Conservation (phyloP, 2,113 vertebrate species). For the Prolemur simus region DNA sequence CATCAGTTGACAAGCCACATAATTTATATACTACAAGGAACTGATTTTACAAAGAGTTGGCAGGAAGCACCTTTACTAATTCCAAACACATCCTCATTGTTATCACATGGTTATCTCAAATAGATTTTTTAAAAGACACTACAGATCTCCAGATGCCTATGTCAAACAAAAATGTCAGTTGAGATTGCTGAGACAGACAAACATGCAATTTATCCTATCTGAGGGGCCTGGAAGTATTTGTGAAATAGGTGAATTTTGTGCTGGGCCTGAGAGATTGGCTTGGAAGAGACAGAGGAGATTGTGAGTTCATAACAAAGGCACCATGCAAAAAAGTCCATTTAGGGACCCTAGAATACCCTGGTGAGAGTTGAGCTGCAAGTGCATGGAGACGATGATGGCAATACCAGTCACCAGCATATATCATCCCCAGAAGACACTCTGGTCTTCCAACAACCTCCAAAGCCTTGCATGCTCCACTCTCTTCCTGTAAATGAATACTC, state of each 20-base stretch:
- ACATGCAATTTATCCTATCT: not conserved
- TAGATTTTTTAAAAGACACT: not conserved
- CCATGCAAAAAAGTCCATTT: not conserved
- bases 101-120: conserved; percentile 14
- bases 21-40: conserved; percentile 24
- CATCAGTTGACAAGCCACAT: conserved; percentile 36
- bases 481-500: not conserved
- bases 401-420: rapidly evolving
- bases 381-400: rapidly evolving
- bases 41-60: not conserved
- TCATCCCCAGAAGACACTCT: not conserved
- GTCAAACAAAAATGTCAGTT: not conserved
- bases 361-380: not conserved
- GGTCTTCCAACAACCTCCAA: not conserved
- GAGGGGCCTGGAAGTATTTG: not conserved
- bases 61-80: conserved; percentile 5
- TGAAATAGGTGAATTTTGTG: not conserved
- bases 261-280: not conserved
- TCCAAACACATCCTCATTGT: conserved; percentile 5
- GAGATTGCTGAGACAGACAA: not conserved
- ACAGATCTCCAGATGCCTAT: not conserved
- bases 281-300: not conserved
- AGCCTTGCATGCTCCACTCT: not conserved
- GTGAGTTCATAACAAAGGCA: not conserved
- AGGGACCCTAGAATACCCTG: not conserved